These are phyloP conservation scores for Eueremaeus valkanovi DNA, from an alignment of 2,888 invertebrate species.

Conservation along the genomic window DNA sequence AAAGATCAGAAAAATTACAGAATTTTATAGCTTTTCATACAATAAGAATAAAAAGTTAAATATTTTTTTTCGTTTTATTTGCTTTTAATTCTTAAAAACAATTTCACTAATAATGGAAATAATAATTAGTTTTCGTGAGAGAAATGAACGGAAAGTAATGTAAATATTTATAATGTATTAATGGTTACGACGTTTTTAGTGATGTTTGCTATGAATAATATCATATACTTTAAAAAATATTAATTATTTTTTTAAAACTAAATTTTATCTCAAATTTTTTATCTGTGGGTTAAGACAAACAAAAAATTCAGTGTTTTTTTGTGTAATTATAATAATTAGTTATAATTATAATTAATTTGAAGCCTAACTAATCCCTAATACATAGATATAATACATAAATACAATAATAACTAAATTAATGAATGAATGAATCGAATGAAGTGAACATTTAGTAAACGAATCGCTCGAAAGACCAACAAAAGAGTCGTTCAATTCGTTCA, in stretches of 20 bases:
- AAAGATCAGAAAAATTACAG: too few species aligned
- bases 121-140: too few species aligned
- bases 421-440: background rate
- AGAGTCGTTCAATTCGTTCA: background rate
- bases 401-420: background rate
- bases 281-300: background rate
- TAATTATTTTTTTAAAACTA: background rate
- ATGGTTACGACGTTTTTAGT: too few species aligned
- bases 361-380: background rate
- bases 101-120: too few species aligned
- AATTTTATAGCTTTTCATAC: too few species aligned
- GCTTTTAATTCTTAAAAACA: too few species aligned
- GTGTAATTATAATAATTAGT: background rate
- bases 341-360: background rate
- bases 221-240: background rate
- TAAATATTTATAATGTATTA: too few species aligned
- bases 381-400: background rate
- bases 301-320: background rate
- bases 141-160: too few species aligned
- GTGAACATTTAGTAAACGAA: background rate
- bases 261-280: background rate
- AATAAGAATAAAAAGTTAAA: too few species aligned
- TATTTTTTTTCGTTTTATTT: too few species aligned
- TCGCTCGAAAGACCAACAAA: background rate
- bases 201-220: background rate